A percentile compares a stretch with the other conserved stretches of the same genome.
Evolutionary conservation across 2,797 vertebrate species (phyloP).

Genomic region (Fistularia commersonii): DNA sequence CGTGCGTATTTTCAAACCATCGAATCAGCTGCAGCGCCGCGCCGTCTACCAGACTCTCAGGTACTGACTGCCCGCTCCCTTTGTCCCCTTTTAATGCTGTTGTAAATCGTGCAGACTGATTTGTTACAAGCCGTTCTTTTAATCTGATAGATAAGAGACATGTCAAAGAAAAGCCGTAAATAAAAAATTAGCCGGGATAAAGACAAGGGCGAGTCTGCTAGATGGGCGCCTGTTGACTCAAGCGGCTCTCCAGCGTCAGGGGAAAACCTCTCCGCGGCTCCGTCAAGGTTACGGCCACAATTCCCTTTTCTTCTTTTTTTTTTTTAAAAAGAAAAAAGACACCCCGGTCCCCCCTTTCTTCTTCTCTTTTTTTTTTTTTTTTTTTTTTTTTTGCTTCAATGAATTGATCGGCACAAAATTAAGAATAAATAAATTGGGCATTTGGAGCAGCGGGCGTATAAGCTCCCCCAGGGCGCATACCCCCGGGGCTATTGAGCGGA

Average conservation of each 20-base stretch:
- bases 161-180: conserved; percentile 99
- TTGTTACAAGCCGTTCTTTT: conserved; percentile 99
- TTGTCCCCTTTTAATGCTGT: conserved; percentile 99
- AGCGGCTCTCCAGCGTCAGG: conserved; percentile 94
- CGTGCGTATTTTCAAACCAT: conserved; percentile 99
- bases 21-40: conserved; percentile 99
- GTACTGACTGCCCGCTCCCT: conserved; percentile 99
- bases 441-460: conserved; percentile 96
- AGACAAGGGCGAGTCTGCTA: conserved; percentile 99
- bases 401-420: conserved; percentile 99
- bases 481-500: conserved; percentile 94
- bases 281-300: conserved; percentile 99
- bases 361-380: too few species aligned
- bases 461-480: conserved; percentile 98
- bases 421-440: conserved; percentile 99
- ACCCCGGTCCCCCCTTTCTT: conserved; percentile 99
- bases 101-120: conserved; percentile 99
- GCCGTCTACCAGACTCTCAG: conserved; percentile 99
- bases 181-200: conserved; percentile 99
- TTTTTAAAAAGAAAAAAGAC: too few species aligned
- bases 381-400: conserved; percentile 99
- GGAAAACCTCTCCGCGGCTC: conserved; percentile 96
- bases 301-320: conserved; percentile 98
- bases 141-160: conserved; percentile 99
- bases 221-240: conserved; percentile 99